A percentile compares a stretch with the other conserved stretches of the same genome.
phyloP scores from a whole-genome alignment of 2,888 invertebrate species.

The Polydesmus complanatus region DNA sequence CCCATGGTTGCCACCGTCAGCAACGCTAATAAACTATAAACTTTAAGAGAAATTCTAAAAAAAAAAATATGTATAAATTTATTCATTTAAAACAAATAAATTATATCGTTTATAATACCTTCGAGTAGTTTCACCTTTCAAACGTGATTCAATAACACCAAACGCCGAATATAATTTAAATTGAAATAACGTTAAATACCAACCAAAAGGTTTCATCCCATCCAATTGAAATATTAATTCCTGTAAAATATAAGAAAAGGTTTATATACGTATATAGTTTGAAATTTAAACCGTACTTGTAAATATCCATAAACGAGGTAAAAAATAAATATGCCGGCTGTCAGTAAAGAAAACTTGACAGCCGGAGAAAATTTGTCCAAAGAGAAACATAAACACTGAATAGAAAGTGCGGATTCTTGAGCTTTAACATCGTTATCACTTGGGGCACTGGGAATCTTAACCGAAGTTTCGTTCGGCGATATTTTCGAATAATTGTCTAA shows the following conservation, averaged over 20 bases:
- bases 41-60: conserved; percentile 65
- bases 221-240: conserved; percentile 84
- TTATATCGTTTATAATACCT: conserved; percentile 27
- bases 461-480: background rate
- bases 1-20: conserved; percentile 92
- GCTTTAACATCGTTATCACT: background rate
- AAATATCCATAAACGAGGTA: conserved; percentile 83
- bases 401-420: background rate
- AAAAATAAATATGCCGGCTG: conserved; percentile 66
- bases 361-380: conserved; percentile 49
- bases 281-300: too few relatives aligned
- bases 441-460: background rate
- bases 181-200: conserved; percentile 84
- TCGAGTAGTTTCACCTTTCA: conserved; percentile 42
- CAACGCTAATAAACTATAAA: conserved; percentile 66
- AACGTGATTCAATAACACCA: conserved; percentile 56
- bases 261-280: background rate
- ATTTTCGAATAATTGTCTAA: background rate
- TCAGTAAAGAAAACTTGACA: conserved; percentile 60
- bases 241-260: conserved; percentile 29
- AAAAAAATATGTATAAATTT: conserved; percentile 18
- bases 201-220: conserved; percentile 75
- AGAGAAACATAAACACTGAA: conserved; percentile 3
- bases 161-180: conserved; percentile 73
- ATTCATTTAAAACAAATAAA: conserved; percentile 5